Evolutionary conservation across 30 jellyfish, hydroid and myxozoan species (phyloP).

Genomic region (Aurelia sp.): DNA sequence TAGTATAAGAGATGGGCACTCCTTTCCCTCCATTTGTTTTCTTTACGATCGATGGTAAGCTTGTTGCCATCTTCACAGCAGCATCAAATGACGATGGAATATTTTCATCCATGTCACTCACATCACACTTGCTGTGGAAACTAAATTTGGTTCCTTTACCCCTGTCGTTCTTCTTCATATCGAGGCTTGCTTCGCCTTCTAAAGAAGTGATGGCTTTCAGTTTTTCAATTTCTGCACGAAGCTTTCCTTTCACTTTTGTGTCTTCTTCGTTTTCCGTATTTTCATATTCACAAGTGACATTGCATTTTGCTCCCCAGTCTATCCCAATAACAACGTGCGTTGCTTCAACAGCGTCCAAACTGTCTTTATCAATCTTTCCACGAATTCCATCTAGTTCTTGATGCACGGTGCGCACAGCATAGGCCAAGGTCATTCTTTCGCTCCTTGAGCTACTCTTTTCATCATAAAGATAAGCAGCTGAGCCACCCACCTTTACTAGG

Average conservation of each 20-base stretch:
- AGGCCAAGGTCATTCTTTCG: conserved; percentile 52
- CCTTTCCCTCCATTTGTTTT: conserved; percentile 69
- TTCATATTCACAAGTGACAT: conserved; percentile 49
- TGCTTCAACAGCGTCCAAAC: conserved; percentile 47
- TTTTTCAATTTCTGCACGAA: conserved; percentile 53
- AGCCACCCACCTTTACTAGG: conserved; percentile 53
- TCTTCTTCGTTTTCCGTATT: conserved; percentile 37
- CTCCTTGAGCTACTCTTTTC: conserved; percentile 57
- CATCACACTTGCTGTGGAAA: conserved; percentile 60
- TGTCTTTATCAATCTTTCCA: conserved; percentile 32
- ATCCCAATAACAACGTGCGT: conserved; percentile 79
- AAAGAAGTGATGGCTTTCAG: conserved; percentile 14
- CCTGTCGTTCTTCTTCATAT: neutral
- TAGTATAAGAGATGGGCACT: conserved; percentile 30
- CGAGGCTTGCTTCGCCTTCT: conserved; percentile 54
- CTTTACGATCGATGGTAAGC: conserved; percentile 50
- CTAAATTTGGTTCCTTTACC: conserved; percentile 28
- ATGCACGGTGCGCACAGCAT: conserved; percentile 47
- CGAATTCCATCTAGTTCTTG: conserved; percentile 66
- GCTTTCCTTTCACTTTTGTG: conserved; percentile 40
- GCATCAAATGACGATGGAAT: conserved; percentile 68
- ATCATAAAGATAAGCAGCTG: conserved; percentile 58
- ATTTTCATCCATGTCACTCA: conserved; percentile 35
- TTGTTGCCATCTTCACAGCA: conserved; percentile 38
- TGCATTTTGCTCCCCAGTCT: conserved; percentile 85